Percentiles rank a stretch among this genome's conserved stretches.
Evolutionary conservation across 1,140 invertebrate genomes (phyloP).

Genomic region (Rhyzopertha dominica): DNA sequence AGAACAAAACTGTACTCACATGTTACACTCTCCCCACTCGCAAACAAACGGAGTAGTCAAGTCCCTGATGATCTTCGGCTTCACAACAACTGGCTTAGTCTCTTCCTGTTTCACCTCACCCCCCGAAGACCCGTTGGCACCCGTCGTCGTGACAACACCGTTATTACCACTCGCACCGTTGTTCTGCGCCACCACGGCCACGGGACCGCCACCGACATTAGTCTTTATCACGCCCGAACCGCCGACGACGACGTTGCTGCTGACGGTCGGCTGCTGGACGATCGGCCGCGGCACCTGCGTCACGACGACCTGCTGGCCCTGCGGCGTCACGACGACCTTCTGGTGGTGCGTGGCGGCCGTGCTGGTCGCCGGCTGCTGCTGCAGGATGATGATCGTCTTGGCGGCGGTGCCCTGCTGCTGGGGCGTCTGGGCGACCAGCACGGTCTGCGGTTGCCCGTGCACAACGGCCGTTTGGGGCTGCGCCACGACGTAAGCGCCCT

Average conservation of each 20-base stretch:
- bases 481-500: constrained; percentile 59
- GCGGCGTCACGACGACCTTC: constrained; percentile 58
- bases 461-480: constrained; percentile 57
- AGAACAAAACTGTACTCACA: constrained; percentile 48
- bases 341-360: constrained; percentile 40
- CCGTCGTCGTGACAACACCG: neutral
- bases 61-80: constrained; percentile 35
- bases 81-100: constrained; percentile 13
- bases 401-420: constrained; percentile 58
- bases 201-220: neutral
- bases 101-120: constrained; percentile 26
- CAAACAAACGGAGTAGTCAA: constrained; percentile 66
- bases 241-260: no score
- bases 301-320: constrained; percentile 61
- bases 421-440: constrained; percentile 56
- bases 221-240: no score
- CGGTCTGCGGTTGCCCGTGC: constrained; percentile 58
- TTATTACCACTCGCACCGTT: constrained; percentile 1
- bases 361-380: constrained; percentile 50
- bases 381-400: constrained; percentile 69
- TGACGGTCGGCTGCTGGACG: constrained; percentile 48
- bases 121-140: constrained; percentile 17
- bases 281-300: constrained; percentile 52
- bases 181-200: no score
- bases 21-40: constrained; percentile 86